Evolutionary conservation across 2,888 invertebrate genomes (phyloP).

Genomic region (Acleris holmiana): DNA sequence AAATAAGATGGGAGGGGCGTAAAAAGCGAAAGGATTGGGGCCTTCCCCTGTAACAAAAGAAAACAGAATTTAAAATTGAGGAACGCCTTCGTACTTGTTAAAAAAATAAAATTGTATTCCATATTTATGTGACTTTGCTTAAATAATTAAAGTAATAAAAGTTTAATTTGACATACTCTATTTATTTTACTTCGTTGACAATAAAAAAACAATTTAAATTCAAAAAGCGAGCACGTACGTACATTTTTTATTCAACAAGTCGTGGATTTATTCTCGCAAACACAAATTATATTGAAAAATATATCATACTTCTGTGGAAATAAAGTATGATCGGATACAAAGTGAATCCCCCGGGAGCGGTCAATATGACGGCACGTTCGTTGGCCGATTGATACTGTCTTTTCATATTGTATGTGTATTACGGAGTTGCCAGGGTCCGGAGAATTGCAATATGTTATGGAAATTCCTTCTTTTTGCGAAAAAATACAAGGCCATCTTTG

Average conservation of each 20-base stretch:
- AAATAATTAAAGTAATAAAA: no score
- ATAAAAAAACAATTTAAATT: no score
- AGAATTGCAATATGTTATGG: neutral
- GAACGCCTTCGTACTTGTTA: no score
- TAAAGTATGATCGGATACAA: slow-evolving; percentile 19
- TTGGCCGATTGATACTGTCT: slow-evolving; percentile 30
- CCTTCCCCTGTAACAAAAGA: no score
- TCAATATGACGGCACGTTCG: slow-evolving; percentile 31
- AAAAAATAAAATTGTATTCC: no score
- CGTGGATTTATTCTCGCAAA: neutral
- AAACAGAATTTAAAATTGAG: no score
- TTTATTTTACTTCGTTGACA: no score
- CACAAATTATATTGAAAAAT: neutral
- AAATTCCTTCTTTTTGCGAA: neutral
- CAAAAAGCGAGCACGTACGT: neutral
- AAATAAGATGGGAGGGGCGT: no score
- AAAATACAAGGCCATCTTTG: no score
- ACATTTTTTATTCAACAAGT: neutral
- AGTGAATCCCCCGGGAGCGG: slow-evolving; percentile 14
- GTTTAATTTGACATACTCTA: no score
- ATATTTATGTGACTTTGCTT: no score
- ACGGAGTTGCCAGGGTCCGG: slow-evolving; percentile 4
- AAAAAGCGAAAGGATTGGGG: no score
- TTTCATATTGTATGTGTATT: slow-evolving; percentile 11
- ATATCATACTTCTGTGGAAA: slow-evolving; percentile 15